These are phyloP conservation scores for Galbula dea DNA, from an alignment of 2,113 vertebrate species.

Conservation along the genomic window DNA sequence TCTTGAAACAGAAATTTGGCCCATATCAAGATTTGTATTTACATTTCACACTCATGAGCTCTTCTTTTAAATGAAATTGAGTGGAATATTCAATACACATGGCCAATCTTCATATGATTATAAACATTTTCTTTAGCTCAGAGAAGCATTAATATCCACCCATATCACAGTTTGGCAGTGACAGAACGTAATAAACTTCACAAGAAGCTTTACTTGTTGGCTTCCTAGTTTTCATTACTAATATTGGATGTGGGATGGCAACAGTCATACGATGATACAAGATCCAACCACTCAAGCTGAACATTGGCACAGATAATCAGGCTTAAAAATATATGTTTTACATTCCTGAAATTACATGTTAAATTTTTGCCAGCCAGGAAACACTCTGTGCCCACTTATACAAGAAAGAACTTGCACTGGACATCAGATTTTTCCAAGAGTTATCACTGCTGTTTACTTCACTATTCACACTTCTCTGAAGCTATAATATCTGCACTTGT, in stretches of 20 bases:
- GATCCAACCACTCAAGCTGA: background rate
- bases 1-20: background rate
- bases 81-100: background rate
- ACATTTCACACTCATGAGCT: background rate
- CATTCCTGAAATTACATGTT: background rate
- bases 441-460: background rate
- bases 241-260: background rate
- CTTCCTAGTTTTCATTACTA: background rate
- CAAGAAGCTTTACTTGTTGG: background rate
- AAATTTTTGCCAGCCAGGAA: background rate
- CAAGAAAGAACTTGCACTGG: background rate
- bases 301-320: background rate
- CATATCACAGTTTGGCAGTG: background rate
- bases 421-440: background rate
- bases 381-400: background rate
- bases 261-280: background rate
- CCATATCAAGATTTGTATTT: background rate
- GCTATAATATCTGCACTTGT: background rate
- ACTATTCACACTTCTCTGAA: background rate
- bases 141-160: background rate
- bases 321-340: background rate
- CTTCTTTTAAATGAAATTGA: background rate
- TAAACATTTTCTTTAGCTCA: background rate
- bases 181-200: background rate
- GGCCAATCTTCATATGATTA: background rate